Evolutionary conservation across 2,888 invertebrate species (phyloP).

Genomic region (Hirtodrosophila histrioides): DNA sequence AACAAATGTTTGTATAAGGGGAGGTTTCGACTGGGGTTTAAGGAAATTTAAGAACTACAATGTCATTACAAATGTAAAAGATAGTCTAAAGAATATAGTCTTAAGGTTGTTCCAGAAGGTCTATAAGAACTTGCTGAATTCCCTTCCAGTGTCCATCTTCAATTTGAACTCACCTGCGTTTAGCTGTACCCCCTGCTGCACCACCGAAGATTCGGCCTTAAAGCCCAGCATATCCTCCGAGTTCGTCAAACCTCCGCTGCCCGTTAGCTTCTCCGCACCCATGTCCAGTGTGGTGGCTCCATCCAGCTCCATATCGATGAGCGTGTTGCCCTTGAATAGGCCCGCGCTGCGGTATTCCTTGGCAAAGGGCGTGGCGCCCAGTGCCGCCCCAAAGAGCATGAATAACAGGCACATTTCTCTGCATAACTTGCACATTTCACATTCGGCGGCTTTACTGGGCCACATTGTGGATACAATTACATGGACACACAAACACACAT

Average conservation of each 20-base stretch:
- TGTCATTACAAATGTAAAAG: too few species aligned
- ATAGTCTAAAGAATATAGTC: too few species aligned
- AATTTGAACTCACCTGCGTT: slow-evolving; percentile 63
- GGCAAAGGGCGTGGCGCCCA: slow-evolving; percentile 68
- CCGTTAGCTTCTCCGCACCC: slow-evolving; percentile 53
- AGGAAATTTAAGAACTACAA: too few species aligned
- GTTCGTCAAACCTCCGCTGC: slow-evolving; percentile 21
- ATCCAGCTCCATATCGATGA: slow-evolving; percentile 74
- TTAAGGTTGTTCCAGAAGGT: too few species aligned
- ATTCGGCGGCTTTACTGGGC: slow-evolving; percentile 47
- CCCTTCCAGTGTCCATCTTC: too few species aligned
- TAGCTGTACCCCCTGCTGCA: slow-evolving; percentile 63
- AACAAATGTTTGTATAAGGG: too few species aligned
- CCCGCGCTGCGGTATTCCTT: slow-evolving; percentile 75
- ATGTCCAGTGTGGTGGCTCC: slow-evolving; percentile 66
- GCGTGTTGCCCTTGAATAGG: slow-evolving; percentile 75
- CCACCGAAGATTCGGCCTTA: slow-evolving; percentile 68
- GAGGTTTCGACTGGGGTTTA: slow-evolving; percentile 1
- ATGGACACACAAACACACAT: slow-evolving; percentile 36
- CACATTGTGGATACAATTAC: slow-evolving; percentile 48
- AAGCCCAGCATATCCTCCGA: slow-evolving; percentile 42
- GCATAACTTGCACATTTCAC: slow-evolving; percentile 51
- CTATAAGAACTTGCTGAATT: too few species aligned
- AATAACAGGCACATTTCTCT: slow-evolving; percentile 37
- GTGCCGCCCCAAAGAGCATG: slow-evolving; percentile 46